Base-by-base conservation (phyloP, 2,888 invertebrate genomes). In the Tolmerus cingulatus region DNA sequence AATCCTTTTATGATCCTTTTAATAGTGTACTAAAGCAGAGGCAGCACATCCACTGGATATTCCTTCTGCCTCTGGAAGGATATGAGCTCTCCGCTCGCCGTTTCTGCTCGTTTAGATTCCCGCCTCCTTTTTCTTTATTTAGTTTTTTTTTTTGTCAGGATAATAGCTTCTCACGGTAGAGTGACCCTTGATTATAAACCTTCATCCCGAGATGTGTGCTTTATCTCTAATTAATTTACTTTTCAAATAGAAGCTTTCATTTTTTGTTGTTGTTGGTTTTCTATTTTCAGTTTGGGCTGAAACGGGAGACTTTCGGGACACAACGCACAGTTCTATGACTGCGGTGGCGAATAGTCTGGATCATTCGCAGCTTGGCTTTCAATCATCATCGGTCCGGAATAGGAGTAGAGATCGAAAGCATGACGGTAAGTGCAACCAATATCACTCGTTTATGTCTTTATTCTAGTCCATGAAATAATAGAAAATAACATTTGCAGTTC, bases 251-350 rank as follows among this genome's bases (percentile, higher is more conserved):
- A 88, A 86, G 74, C 86, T 87, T 87, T 88, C 87, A 88, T 87
- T 88, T 88, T 88, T 87, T 87, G 84, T 87, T 86, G 81, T 78
- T 88, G 87, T 87, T 87, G 87, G 86, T 87, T 88, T 87, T 91
- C 90, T 90, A 93, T 92, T 95, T 95, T 90, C 95, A 97, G 97
- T 97, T 92, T 97, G 97, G 97, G 97, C 97, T 89, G 97, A 97
- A 93, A 96, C 96, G 87, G 96, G 96, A 89, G 97, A 97, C 93
- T 97, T 97, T 93, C 95, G 97, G 90, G 97, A 97, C 93, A 96
- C 95, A 90, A 95, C 96, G 89, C 97, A 96, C 92, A 95, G 94
- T 89, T 94, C 95, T 77, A 93, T 95, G 90, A 93, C 95, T 90
- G 96, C 96, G 87, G 94, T 94, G 90, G 93, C 94, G 89, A 94